Percentiles rank a stretch among this genome's conserved stretches.
These are phyloP conservation scores for Maconellicoccus hirsutus DNA, from an alignment of 1,140 invertebrate genomes.

Conservation along the genomic window DNA sequence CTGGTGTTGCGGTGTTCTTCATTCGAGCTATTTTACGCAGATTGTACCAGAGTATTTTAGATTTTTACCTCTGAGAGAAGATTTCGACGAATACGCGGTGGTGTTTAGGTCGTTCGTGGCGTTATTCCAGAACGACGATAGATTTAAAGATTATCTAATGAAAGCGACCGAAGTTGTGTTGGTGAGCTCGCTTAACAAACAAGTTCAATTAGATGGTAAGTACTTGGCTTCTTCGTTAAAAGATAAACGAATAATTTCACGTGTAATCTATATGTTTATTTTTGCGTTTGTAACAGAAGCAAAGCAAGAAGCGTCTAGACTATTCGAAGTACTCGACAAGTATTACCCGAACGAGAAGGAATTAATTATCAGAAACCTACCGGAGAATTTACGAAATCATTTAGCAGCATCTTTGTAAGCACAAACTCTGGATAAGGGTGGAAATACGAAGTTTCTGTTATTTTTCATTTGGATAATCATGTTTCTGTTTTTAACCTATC, in stretches of 20 bases:
- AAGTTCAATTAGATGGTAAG: not conserved
- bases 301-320: not conserved
- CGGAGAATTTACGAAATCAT: not conserved
- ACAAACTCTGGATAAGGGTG: too few species aligned
- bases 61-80: constrained; percentile 1
- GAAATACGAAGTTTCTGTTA: too few species aligned
- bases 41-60: not conserved
- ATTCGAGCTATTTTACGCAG: too few species aligned
- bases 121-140: not conserved
- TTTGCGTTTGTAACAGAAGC: not conserved
- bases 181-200: not conserved
- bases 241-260: not conserved
- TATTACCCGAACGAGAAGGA: not conserved
- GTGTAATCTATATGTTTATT: not conserved
- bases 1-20: not conserved
- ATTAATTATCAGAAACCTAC: not conserved
- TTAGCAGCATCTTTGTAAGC: constrained; percentile 1
- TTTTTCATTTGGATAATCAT: too few species aligned
- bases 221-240: not conserved
- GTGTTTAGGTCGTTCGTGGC: not conserved
- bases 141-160: not conserved
- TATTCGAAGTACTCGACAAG: not conserved
- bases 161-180: not conserved
- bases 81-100: not conserved
- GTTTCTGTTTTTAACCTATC: too few species aligned